Conservation (phyloP, 92 coral and sea anemone genomes). For the Pocillopora grandis region DNA sequence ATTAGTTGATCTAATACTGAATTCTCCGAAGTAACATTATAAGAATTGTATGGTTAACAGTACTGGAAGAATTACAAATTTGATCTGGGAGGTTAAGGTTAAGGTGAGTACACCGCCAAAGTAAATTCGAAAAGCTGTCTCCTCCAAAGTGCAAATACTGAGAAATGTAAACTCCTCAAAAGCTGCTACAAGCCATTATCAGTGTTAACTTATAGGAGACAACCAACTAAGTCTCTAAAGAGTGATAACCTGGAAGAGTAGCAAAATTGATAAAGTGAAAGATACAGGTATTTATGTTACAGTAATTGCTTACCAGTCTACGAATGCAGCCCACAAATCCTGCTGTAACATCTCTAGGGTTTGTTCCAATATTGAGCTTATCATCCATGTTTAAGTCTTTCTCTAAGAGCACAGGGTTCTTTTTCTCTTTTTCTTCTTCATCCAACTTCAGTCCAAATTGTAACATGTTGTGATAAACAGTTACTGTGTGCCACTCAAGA, state of each 20-base stretch:
- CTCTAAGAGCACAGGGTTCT: conserved; percentile 55
- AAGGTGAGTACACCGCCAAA: too few relatives aligned
- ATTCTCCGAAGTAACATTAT: too few relatives aligned
- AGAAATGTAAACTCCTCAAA: too few relatives aligned
- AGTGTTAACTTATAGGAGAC: too few relatives aligned
- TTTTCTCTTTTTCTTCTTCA: conserved; percentile 1
- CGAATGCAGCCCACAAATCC: conserved; percentile 90
- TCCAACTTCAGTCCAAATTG: conserved; percentile 76
- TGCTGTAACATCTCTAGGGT: conserved; percentile 52
- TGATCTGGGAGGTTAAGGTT: too few relatives aligned
- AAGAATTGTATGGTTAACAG: too few relatives aligned
- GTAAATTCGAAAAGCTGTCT: too few relatives aligned
- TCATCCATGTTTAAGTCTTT: conserved; percentile 64
- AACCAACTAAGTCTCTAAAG: too few relatives aligned
- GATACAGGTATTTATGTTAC: neutral
- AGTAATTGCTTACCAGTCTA: conserved; percentile 67
- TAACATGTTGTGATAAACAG: conserved; percentile 67
- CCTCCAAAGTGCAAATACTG: too few relatives aligned
- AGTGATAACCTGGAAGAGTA: neutral
- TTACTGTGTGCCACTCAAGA: conserved; percentile 68
- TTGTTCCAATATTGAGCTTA: conserved; percentile 62
- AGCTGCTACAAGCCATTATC: too few relatives aligned
- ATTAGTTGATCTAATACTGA: too few relatives aligned
- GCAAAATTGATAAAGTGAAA: neutral
- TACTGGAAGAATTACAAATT: too few relatives aligned